A percentile compares a stretch with the other conserved stretches of the same genome.
These are phyloP conservation scores for Acanthornis magna DNA, from an alignment of 2,797 vertebrate genomes.

Conservation along the genomic window DNA sequence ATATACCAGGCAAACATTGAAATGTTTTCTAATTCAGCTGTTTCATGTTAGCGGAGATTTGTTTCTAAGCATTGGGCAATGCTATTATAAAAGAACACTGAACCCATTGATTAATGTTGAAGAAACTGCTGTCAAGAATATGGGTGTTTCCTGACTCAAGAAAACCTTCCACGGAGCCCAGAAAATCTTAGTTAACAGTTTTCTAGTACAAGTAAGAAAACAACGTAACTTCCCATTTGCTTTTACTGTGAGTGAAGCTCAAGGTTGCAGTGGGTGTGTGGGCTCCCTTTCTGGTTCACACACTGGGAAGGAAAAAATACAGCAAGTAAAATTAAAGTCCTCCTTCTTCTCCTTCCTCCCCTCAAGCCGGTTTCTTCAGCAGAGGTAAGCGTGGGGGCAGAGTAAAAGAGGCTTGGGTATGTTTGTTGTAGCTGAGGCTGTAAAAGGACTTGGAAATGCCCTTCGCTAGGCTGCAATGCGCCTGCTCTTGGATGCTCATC, in stretches of 20 bases:
- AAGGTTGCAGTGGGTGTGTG: neutral
- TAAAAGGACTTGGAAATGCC: neutral
- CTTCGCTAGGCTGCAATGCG: neutral
- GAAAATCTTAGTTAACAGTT: neutral
- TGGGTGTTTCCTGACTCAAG: neutral
- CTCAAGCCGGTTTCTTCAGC: neutral
- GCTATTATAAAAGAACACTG: conserved; percentile 20
- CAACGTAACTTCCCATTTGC: neutral
- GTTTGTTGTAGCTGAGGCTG: neutral
- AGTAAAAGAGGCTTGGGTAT: neutral
- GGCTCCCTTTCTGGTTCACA: neutral
- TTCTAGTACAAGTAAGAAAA: neutral
- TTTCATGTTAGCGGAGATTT: neutral
- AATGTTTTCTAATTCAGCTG: neutral
- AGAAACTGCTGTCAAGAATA: neutral
- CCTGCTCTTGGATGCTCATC: neutral
- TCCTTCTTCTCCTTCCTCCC: neutral
- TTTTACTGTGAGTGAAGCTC: neutral
- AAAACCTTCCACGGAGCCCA: neutral
- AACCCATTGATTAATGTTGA: neutral
- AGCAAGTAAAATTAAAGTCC: neutral
- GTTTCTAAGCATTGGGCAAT: conserved; percentile 20
- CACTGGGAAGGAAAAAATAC: neutral
- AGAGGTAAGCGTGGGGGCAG: neutral
- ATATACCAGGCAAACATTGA: neutral